These are phyloP conservation scores for Matsumyia berberina DNA, from an alignment of 2,888 invertebrate species.

Conservation along the genomic window DNA sequence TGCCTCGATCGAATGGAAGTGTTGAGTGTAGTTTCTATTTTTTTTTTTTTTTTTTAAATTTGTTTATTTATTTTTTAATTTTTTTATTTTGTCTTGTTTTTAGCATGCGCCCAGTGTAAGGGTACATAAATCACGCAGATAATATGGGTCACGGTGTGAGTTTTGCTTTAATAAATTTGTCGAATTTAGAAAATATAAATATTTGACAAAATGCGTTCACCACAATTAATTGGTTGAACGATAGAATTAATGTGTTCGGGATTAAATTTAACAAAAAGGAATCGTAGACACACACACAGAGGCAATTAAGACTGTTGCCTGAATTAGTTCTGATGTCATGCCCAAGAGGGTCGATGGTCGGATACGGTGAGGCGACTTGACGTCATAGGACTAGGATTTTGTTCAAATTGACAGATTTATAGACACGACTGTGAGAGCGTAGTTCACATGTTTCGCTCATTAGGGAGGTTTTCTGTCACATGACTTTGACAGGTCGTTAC, in stretches of 20 bases:
- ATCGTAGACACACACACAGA: not conserved
- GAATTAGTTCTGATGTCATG: constrained; percentile 37
- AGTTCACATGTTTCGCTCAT: no score
- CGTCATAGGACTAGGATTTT: not conserved
- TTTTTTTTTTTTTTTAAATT: not conserved
- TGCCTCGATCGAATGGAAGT: constrained; percentile 17
- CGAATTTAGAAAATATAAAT: constrained; percentile 21
- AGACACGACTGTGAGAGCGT: no score
- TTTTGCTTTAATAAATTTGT: constrained; percentile 32
- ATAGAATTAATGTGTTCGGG: constrained; percentile 14
- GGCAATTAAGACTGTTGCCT: not conserved
- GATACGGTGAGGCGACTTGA: not conserved
- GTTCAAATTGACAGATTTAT: not conserved
- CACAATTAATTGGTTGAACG: constrained; percentile 46
- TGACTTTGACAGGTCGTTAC: no score
- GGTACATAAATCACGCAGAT: constrained; percentile 35
- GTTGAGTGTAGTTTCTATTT: constrained; percentile 29
- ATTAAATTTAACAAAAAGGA: constrained; percentile 5
- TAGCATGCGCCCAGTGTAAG: constrained; percentile 21
- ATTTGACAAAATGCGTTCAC: constrained; percentile 39
- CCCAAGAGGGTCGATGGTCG: not conserved
- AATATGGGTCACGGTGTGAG: constrained; percentile 42
- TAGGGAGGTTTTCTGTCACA: no score
- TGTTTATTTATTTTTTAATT: not conserved
- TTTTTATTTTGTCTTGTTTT: not conserved